Conservation (phyloP, 1,140 invertebrate genomes). For the Protaetia brevitarsis region DNA sequence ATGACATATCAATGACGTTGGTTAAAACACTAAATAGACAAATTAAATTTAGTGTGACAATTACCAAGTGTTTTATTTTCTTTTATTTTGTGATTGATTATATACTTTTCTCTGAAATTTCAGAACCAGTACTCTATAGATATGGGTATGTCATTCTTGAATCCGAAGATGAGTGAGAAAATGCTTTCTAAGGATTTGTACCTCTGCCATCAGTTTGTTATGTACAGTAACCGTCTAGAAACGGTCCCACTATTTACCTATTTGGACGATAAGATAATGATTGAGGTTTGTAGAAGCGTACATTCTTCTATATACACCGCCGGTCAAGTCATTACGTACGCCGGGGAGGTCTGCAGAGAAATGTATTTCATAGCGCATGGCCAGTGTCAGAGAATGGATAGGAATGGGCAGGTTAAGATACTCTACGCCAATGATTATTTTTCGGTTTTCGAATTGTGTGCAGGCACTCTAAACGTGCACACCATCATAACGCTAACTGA, state of each 20-base stretch:
- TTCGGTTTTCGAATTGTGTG: conserved; percentile 12
- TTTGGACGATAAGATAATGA: not conserved
- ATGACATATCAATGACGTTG: too few species aligned
- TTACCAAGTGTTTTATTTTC: too few species aligned
- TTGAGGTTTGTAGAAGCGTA: not conserved
- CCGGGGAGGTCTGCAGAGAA: conserved; percentile 25
- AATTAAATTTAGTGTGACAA: too few species aligned
- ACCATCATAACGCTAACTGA: not conserved
- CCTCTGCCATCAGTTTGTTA: not conserved
- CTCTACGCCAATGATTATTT: conserved; percentile 1
- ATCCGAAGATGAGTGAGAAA: not conserved
- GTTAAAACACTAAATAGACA: too few species aligned
- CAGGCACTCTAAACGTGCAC: not conserved
- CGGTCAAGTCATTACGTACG: conserved; percentile 11
- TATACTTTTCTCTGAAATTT: too few species aligned
- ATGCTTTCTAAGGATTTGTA: not conserved
- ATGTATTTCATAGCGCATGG: conserved; percentile 19
- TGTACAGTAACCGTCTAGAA: not conserved
- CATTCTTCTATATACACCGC: not conserved
- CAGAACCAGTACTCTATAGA: conserved; percentile 3
- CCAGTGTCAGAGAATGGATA: conserved; percentile 5
- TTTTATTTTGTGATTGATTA: too few species aligned
- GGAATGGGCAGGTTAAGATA: not conserved
- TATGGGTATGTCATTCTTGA: not conserved
- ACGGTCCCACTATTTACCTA: not conserved